Evolutionary conservation across 2,113 vertebrate genomes (phyloP), one percentile per base, ranked within the genome.

Genomic region (Ailuropoda melanoleuca): DNA sequence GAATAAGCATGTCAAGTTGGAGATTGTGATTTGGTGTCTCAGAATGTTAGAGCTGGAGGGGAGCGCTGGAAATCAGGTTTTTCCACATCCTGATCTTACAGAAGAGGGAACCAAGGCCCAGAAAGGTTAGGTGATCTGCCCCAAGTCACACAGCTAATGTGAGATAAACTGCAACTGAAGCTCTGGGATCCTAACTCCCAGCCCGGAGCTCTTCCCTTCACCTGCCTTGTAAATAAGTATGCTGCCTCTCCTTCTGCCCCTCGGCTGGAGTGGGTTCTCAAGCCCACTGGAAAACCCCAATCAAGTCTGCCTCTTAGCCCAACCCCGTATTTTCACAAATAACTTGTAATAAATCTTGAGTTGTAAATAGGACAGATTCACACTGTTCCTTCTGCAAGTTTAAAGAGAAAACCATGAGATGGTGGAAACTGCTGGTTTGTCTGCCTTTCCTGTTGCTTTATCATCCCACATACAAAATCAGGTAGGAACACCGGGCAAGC

Each of bases 231-330:
- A 77, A 93, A 87, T 81, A 81, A 94, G 84, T 68, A 58, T 62
- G 58, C 43, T 21, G 6, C 23, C 24, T 97, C 4, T 9, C 13
- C 77, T 93, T 83, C 68, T 60, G 53, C 53, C 24, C 34, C 3
- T 19, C 26, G 19, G 60, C n/a, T 92, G 43, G 3, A 77, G 31
- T 92, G 26, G 29, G 23, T 81, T 80, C 26, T 88, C 34, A 82
- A 81, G 37, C 37, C 43, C 21, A 23, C 19, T 43, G 31, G 72
- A 53, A 93, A 96, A 43, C 9, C 34, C n/a, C 46, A 48, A 39
- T 91, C 55, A 77, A 39, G 95, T 77, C 56, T 70, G 34, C 50
- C 92, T 81, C 55, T 72, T 97, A 56, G n/a, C 84, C 43, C n/a
- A 87, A 81, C 68, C 17, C 37, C 31, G 3, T 34, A 68, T 62